These are phyloP conservation scores for Pelodiscus sinensis DNA, from an alignment of 2,113 vertebrate species.

Conservation along the genomic window DNA sequence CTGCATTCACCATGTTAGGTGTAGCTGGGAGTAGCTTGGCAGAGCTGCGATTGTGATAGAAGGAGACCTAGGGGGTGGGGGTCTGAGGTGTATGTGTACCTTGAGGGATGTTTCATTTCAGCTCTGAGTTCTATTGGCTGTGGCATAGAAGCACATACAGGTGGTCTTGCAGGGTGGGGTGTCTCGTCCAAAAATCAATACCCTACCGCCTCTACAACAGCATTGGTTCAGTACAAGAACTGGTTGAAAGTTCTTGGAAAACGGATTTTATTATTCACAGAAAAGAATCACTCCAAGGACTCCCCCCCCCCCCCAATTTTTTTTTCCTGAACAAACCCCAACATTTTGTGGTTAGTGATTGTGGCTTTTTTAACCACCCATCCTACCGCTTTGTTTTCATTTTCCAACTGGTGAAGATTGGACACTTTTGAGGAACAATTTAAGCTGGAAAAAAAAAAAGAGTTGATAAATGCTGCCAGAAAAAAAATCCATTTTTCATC, in stretches of 20 bases:
- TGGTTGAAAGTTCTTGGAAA: background rate
- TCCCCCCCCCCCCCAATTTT: too few relatives aligned
- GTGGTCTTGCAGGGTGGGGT: background rate
- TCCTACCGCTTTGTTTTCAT: conserved; percentile 28
- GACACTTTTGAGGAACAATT: conserved; percentile 20
- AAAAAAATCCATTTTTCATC: conserved; percentile 65
- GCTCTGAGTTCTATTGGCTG: background rate
- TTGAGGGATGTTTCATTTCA: background rate
- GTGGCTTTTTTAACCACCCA: background rate
- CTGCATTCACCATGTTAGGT: background rate
- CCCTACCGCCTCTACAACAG: too few relatives aligned
- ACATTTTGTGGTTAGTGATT: too few relatives aligned
- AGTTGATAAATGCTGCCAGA: conserved; percentile 46
- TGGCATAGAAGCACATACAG: background rate
- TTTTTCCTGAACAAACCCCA: too few relatives aligned
- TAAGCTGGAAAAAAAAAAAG: conserved; percentile 51
- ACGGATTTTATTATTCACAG: too few relatives aligned
- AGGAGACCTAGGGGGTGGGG: background rate
- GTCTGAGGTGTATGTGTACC: background rate
- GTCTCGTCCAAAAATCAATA: background rate
- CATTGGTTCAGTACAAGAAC: background rate
- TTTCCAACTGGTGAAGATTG: conserved; percentile 34
- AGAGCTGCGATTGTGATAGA: background rate
- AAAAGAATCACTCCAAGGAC: too few relatives aligned
- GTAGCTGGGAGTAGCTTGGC: background rate